phyloP scores from a whole-genome alignment of 2,113 vertebrate species.

The Cepphus grylle region DNA sequence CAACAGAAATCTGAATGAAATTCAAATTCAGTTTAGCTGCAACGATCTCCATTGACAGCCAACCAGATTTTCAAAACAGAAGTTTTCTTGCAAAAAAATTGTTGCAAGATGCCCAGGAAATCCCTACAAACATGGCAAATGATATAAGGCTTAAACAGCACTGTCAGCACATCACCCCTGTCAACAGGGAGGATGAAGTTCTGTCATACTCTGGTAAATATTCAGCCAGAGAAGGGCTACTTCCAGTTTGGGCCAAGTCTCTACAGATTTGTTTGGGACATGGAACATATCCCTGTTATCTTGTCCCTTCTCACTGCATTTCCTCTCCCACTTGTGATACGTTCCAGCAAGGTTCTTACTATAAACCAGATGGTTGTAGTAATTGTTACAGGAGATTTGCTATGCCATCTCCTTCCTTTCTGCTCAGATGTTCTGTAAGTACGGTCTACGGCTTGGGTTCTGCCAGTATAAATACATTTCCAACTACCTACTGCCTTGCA shows the following conservation, averaged over 20 bases:
- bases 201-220: not conserved
- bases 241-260: not conserved
- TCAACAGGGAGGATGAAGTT: not conserved
- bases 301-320: not conserved
- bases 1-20: not conserved
- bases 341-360: not conserved
- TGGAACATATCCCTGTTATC: not conserved
- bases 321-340: not conserved
- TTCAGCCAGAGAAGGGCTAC: not conserved
- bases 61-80: not conserved
- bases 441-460: not conserved
- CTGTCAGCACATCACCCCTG: not conserved
- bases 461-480: not conserved
- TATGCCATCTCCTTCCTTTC: not conserved
- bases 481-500: not conserved
- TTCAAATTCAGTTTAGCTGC: not conserved
- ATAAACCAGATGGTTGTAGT: not conserved
- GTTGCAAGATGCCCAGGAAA: not conserved
- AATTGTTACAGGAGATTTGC: not conserved
- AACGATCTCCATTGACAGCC: not conserved
- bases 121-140: not conserved
- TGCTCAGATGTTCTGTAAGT: not conserved
- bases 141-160: not conserved
- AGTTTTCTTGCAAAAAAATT: not conserved
- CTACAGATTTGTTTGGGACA: not conserved